phyloP scores from a whole-genome alignment of 2,888 invertebrate genomes.

The Torymus auratus region DNA sequence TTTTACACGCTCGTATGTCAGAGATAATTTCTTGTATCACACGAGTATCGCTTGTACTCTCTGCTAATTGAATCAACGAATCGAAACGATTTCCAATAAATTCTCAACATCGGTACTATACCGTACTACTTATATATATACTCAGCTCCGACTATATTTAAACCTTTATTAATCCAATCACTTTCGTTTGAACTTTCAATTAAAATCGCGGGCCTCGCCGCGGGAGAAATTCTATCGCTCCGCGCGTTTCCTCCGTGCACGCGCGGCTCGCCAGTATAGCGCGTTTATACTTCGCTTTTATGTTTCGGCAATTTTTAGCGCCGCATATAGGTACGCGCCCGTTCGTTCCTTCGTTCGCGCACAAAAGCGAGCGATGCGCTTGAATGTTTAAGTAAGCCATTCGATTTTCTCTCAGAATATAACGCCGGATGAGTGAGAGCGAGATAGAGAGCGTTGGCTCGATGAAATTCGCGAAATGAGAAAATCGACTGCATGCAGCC shows the following conservation, averaged over 20 bases:
- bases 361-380: conserved; percentile 12
- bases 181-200: not conserved
- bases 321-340: not conserved
- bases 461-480: conserved; percentile 25
- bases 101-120: no score
- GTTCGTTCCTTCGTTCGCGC: no score
- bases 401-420: conserved; percentile 46
- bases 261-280: not conserved
- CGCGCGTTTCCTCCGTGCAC: no score
- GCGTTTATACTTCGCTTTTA: not conserved
- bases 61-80: no score
- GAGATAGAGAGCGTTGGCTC: not conserved
- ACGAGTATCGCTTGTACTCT: no score
- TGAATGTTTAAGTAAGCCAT: conserved; percentile 40
- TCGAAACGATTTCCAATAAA: no score
- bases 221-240: no score
- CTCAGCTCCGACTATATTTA: no score
- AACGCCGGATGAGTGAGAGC: not conserved
- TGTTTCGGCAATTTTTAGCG: conserved; percentile 1
- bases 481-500: not conserved
- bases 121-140: no score
- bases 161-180: not conserved
- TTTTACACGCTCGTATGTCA: no score
- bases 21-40: no score
- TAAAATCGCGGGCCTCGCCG: no score